phyloP scores from a whole-genome alignment of 2,113 vertebrate genomes.

The Sebastes schlegelii region DNA sequence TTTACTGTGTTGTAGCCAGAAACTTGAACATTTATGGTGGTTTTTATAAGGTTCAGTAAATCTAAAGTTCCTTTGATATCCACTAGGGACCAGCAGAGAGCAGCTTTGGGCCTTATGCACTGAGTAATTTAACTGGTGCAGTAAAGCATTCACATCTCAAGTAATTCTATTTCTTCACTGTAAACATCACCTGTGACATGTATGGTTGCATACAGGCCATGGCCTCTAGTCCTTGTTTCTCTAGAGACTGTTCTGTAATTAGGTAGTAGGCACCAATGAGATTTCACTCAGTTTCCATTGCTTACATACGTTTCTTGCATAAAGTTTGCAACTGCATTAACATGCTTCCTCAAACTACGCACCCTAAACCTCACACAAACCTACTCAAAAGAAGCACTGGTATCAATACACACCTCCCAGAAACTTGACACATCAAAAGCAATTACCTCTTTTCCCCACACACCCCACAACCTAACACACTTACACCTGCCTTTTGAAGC shows the following conservation, averaged over 20 bases:
- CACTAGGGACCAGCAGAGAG: constrained; percentile 39
- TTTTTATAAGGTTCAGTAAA: neutral
- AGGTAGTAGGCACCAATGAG: neutral
- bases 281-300: neutral
- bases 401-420: no score
- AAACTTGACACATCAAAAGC: neutral
- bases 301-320: neutral
- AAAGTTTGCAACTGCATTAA: neutral
- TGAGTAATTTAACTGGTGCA: no score
- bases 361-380: neutral
- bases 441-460: neutral
- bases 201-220: neutral
- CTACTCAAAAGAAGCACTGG: neutral
- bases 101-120: neutral
- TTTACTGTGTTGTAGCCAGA: neutral
- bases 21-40: neutral
- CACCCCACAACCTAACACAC: neutral
- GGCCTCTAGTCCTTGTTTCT: neutral
- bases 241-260: neutral
- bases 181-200: neutral
- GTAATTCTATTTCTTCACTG: neutral
- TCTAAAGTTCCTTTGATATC: neutral
- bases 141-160: neutral
- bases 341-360: neutral
- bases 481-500: neutral